These are phyloP conservation scores for Amphibalanus amphitrite DNA, from an alignment of 1,140 invertebrate species.

Conservation along the genomic window DNA sequence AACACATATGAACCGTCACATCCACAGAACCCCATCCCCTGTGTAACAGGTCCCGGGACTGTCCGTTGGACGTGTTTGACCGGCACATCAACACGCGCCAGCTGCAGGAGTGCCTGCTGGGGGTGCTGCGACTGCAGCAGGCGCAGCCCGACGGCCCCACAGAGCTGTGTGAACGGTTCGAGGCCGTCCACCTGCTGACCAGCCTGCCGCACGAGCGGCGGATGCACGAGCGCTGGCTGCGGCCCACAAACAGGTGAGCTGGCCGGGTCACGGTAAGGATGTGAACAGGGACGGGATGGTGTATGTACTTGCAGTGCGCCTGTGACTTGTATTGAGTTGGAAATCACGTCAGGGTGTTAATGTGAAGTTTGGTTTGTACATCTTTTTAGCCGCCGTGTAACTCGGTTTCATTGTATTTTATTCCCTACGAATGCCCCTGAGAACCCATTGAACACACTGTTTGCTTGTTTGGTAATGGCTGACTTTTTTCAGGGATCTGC, in stretches of 20 bases:
- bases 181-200: not conserved
- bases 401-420: not conserved
- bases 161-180: not conserved
- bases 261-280: no score
- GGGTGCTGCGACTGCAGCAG: not conserved
- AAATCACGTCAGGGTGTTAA: not conserved
- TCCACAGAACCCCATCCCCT: not conserved
- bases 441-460: not conserved
- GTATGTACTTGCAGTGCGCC: no score
- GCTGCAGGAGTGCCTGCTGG: not conserved
- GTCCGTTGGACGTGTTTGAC: not conserved
- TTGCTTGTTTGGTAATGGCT: not conserved
- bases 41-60: not conserved
- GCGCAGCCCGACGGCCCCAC: no score
- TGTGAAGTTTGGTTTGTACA: not conserved
- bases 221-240: not conserved
- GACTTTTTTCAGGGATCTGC: not conserved
- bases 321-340: not conserved
- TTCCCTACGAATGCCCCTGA: not conserved
- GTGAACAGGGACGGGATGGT: no score
- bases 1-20: no score
- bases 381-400: not conserved
- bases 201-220: not conserved
- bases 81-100: not conserved
- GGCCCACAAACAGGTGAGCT: not conserved